Conservation (phyloP, 1,140 invertebrate genomes). For the Octopus sinensis region DNA sequence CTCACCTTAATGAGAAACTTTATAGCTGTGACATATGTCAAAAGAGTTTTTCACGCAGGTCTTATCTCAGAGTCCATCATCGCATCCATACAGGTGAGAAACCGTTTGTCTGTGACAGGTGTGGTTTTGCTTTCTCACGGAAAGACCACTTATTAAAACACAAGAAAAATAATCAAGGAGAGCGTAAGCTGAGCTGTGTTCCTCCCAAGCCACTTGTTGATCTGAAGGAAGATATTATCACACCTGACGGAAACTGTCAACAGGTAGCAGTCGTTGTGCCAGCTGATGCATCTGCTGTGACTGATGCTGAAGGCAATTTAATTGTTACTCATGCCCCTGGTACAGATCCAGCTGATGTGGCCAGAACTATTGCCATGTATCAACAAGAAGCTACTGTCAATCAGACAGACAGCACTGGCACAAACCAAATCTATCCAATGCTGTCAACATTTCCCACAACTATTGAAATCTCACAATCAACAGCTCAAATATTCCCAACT, state of each 20-base stretch:
- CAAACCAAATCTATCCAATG: not conserved
- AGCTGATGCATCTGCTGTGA: not conserved
- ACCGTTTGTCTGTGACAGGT: conserved; percentile 55
- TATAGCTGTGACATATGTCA: conserved; percentile 71
- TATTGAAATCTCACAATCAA: not conserved
- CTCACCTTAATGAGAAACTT: conserved; percentile 94
- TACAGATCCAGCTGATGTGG: not conserved
- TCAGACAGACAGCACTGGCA: not conserved
- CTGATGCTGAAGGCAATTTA: not conserved
- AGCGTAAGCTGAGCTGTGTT: not conserved
- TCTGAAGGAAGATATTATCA: not conserved
- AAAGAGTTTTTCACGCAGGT: conserved; percentile 19
- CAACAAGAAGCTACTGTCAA: not conserved
- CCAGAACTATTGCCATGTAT: not conserved
- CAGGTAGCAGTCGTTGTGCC: not conserved
- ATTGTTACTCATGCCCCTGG: not conserved
- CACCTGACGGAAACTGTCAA: not conserved
- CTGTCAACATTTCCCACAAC: not conserved
- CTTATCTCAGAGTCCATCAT: conserved; percentile 86
- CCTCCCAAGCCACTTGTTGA: not conserved
- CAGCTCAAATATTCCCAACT: not conserved
- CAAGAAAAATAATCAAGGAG: not conserved
- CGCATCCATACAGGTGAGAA: conserved; percentile 34
- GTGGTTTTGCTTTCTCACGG: conserved; percentile 59
- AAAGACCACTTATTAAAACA: conserved; percentile 16